phyloP scores from a whole-genome alignment of 2,888 invertebrate species.

The Ethmia dodecea region DNA sequence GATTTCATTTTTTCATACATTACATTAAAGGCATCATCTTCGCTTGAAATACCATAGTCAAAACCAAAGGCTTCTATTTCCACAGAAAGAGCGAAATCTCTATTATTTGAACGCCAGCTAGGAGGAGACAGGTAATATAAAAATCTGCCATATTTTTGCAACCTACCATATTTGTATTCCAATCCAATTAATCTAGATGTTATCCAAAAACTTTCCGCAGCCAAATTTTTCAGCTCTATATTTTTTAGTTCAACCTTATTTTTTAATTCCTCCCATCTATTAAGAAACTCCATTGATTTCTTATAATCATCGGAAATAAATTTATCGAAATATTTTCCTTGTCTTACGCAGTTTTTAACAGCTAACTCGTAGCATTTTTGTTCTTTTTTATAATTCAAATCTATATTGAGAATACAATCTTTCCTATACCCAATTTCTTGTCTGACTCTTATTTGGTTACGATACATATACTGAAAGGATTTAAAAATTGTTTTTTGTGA shows the following conservation, averaged over 20 bases:
- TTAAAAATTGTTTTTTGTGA: slow-evolving; percentile 38
- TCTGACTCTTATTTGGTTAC: slow-evolving; percentile 33
- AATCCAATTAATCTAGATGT: slow-evolving; percentile 73
- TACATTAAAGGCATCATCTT: slow-evolving; percentile 55
- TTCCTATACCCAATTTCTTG: slow-evolving; percentile 56
- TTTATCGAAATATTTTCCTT: slow-evolving; percentile 76
- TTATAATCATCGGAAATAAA: slow-evolving; percentile 80
- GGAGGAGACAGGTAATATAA: slow-evolving; percentile 82
- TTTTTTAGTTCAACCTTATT: slow-evolving; percentile 54
- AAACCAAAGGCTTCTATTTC: slow-evolving; percentile 67
- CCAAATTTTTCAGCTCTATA: slow-evolving; percentile 58
- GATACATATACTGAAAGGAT: slow-evolving; percentile 35
- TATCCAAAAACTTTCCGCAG: slow-evolving; percentile 46
- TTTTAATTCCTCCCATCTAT: slow-evolving; percentile 65
- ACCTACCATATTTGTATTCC: slow-evolving; percentile 79
- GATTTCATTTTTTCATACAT: slow-evolving; percentile 67
- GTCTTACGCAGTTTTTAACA: slow-evolving; percentile 61
- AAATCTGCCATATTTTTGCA: slow-evolving; percentile 82
- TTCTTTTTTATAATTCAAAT: slow-evolving; percentile 74
- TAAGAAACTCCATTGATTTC: slow-evolving; percentile 75
- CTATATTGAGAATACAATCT: slow-evolving; percentile 71
- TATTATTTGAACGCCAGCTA: slow-evolving; percentile 74
- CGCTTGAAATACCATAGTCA: slow-evolving; percentile 47
- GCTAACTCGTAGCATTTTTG: slow-evolving; percentile 62
- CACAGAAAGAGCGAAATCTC: slow-evolving; percentile 62